Conservation (phyloP, 2,113 vertebrate species). For the Sylvietta virens region DNA sequence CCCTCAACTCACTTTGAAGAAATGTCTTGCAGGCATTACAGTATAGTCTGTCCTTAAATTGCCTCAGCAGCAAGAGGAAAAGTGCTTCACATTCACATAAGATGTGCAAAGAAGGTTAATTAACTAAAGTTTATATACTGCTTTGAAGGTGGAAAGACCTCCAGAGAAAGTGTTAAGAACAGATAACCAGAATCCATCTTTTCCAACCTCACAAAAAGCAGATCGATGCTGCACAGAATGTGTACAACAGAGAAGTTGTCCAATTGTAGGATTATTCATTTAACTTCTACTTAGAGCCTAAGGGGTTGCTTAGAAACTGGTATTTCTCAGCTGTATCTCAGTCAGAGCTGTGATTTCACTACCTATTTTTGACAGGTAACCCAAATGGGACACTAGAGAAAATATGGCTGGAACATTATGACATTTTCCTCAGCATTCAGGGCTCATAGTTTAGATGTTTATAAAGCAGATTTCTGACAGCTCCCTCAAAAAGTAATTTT, state of each 20-base stretch:
- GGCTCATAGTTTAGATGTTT: neutral
- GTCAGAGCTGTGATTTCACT: neutral
- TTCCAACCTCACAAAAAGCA: neutral
- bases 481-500: neutral
- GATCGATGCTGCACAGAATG: neutral
- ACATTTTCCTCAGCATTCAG: neutral
- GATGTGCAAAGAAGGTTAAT: neutral
- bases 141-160: slow-evolving; percentile 32
- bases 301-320: neutral
- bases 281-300: neutral
- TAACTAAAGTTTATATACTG: neutral
- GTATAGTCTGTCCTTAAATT: neutral
- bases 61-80: neutral
- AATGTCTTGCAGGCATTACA: neutral
- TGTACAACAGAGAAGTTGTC: neutral
- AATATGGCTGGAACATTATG: neutral
- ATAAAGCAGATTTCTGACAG: neutral
- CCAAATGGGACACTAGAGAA: neutral
- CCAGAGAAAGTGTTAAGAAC: neutral
- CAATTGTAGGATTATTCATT: neutral
- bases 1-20: slow-evolving; percentile 14
- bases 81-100: neutral
- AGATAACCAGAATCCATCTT: neutral
- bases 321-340: neutral
- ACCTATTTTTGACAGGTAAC: neutral